Base-by-base conservation (phyloP, 2,113 vertebrate genomes). In the Balaeniceps rex region DNA sequence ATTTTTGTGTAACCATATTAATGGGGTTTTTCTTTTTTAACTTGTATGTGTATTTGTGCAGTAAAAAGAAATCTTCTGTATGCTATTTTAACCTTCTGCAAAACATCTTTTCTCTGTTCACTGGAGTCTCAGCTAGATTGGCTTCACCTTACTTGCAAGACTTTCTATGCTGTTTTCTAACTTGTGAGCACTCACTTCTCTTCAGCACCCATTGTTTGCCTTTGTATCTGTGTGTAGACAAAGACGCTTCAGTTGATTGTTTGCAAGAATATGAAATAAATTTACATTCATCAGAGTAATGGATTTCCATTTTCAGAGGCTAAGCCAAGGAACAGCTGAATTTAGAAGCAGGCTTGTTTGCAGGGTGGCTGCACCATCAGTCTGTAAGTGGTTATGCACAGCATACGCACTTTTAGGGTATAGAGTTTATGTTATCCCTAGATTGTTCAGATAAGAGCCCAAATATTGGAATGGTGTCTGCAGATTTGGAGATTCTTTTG, bases 281-380 rank as follows among this genome's bases (percentile, higher is more conserved):
- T 94, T 89, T 93, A 42, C 40, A 83, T 94, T 79, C 34, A 57
- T 79, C 70, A 74, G 70, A 85, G 72, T 77, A 82, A 64, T 17
- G 52, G 74, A 31, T 91, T 94, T 81, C 65, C 52, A 71, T 79
- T 90, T 94, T 25, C 77, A 95, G 70, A 79, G 77, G 23, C 54
- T 66, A 69, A 95, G 81, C 69, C 65, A 85, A 76, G 74, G 25
- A 95, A 71, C 33, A 83, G 54, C 76, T 76, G 83, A 94, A 91
- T 94, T 97, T 89, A 93, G 89, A 91, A 94, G 86, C 65, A 93
- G 52, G 17, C 74, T 64, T 86, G n/a, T 96, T 78, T 84, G 76
- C 55, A 68, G 80, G 18, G 44, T 57, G 69, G 47, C 65, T 92
- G 86, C 80, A 92, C 92, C 52, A 79, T 68, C 54, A 11, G 3